A percentile compares a stretch with the other conserved stretches of the same genome.
Conservation (phyloP, 2,113 vertebrate genomes). For the Saiga tatarica region DNA sequence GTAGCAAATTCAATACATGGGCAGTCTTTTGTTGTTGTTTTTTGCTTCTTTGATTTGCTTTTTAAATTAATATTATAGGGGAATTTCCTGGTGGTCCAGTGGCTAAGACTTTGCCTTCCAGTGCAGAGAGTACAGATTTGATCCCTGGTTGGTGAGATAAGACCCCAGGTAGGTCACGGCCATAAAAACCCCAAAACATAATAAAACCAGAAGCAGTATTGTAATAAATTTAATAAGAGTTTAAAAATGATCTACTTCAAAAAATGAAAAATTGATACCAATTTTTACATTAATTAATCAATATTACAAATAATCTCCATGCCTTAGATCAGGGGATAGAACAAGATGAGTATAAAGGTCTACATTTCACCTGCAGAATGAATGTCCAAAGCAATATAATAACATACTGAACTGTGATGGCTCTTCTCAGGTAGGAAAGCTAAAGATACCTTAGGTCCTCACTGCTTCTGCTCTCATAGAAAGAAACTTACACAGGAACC, state of each 20-base stretch:
- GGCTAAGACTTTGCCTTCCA: neutral
- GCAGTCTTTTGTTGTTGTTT: neutral
- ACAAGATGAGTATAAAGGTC: neutral
- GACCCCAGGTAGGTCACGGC: fast-evolving
- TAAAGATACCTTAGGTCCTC: neutral
- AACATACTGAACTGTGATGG: neutral
- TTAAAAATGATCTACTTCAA: neutral
- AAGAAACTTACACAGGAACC: neutral
- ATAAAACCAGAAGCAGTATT: neutral
- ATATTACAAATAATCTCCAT: neutral
- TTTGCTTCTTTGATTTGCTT: neutral
- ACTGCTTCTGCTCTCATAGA: neutral
- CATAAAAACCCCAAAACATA: neutral
- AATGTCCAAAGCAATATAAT: neutral
- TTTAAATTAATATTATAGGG: neutral
- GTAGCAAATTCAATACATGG: neutral
- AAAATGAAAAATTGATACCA: neutral
- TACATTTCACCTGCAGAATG: neutral
- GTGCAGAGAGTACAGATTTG: neutral
- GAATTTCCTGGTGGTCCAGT: neutral
- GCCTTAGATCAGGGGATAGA: neutral
- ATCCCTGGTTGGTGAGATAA: neutral
- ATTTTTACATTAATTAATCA: neutral
- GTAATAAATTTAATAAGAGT: neutral
- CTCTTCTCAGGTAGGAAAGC: neutral